Evolutionary conservation across 2,113 vertebrate species (phyloP).

Genomic region (Cricetomys ansorgei): DNA sequence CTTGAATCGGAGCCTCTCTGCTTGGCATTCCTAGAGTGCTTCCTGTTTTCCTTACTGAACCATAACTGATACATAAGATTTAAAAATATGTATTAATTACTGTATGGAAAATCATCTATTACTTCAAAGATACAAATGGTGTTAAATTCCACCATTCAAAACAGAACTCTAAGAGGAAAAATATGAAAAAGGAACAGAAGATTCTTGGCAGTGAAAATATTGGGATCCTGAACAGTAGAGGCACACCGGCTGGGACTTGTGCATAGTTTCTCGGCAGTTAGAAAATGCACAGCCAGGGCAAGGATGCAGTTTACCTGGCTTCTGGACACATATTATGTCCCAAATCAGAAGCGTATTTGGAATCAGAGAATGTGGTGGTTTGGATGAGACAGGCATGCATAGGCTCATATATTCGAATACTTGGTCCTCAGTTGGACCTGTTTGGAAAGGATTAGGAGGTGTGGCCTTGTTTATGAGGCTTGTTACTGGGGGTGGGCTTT

Average conservation of each 20-base stretch:
- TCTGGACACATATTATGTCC: background rate
- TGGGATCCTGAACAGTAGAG: background rate
- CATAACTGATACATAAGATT: background rate
- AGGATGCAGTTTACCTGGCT: background rate
- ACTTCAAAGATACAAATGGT: background rate
- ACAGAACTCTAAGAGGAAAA: constrained; percentile 15
- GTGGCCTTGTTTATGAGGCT: background rate
- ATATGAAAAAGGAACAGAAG: background rate
- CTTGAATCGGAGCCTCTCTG: background rate
- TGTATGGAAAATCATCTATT: background rate
- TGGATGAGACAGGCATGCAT: background rate
- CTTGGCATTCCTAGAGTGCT: background rate
- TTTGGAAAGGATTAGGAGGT: background rate
- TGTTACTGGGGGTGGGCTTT: background rate
- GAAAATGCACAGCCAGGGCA: background rate
- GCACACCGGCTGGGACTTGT: background rate
- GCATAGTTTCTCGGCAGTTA: background rate
- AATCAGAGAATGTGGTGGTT: background rate
- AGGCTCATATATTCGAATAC: background rate
- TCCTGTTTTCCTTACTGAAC: background rate
- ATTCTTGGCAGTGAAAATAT: background rate
- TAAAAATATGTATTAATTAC: background rate
- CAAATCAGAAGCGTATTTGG: background rate
- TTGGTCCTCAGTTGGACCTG: background rate
- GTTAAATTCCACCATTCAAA: background rate